phyloP scores from a whole-genome alignment of 2,113 vertebrate species.

The Microcebus lehilahytsara region DNA sequence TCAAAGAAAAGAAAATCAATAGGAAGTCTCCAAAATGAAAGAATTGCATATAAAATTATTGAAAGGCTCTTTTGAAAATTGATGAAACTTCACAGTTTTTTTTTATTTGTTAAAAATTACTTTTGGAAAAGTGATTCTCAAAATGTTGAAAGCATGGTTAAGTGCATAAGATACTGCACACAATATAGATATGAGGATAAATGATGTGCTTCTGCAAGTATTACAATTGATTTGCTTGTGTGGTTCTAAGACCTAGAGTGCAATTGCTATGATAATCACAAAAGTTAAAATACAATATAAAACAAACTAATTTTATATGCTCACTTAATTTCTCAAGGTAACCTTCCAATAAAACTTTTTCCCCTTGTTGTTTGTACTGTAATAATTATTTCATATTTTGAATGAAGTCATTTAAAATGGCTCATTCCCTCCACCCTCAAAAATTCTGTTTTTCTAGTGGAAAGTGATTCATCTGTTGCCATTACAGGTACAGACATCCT shows the following conservation, averaged over 20 bases:
- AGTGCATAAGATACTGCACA: not conserved
- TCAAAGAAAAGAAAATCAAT: not conserved
- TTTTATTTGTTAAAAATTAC: not conserved
- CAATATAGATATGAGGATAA: not conserved
- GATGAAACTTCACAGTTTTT: not conserved
- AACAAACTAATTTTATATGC: not conserved
- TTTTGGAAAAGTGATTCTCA: not conserved
- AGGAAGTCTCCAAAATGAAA: not conserved
- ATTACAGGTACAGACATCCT: not conserved
- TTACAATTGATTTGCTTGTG: not conserved
- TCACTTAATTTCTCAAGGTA: not conserved
- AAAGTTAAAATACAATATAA: not conserved
- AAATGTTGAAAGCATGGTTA: not conserved
- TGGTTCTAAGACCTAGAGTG: not conserved
- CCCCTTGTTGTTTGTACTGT: not conserved
- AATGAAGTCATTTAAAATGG: not conserved
- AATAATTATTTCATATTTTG: conserved; percentile 21
- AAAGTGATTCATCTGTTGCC: not conserved
- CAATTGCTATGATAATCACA: not conserved
- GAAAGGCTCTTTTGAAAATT: not conserved
- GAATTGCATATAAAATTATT: not conserved
- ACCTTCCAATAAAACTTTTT: not conserved
- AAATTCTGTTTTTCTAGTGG: not conserved
- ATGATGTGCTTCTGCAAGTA: not conserved
- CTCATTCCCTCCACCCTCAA: not conserved